These are phyloP conservation scores for Auanema freiburgensis DNA, from an alignment of 2,888 invertebrate species.

Conservation along the genomic window DNA sequence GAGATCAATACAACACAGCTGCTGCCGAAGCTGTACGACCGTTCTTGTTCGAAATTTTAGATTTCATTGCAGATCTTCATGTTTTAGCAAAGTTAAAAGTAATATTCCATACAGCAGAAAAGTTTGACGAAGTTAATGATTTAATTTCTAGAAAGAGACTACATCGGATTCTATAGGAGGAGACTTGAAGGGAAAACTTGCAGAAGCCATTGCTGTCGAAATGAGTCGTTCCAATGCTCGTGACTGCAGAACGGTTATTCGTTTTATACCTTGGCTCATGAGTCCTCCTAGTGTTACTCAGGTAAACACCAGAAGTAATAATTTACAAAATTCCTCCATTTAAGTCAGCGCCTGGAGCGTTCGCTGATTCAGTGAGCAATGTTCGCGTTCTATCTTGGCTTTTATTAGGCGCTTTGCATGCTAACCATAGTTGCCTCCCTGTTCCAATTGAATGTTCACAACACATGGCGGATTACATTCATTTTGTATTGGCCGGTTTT, in stretches of 20 bases:
- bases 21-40: slow-evolving; percentile 91
- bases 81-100: slow-evolving; percentile 95
- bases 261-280: slow-evolving; percentile 63
- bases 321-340: not conserved
- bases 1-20: slow-evolving; percentile 72
- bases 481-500: slow-evolving; percentile 93
- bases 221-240: slow-evolving; percentile 50
- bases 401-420: slow-evolving; percentile 84
- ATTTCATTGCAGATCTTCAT: slow-evolving; percentile 92
- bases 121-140: not conserved
- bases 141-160: slow-evolving; percentile 52
- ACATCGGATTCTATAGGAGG: slow-evolving; percentile 79
- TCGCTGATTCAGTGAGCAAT: slow-evolving; percentile 57
- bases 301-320: slow-evolving; percentile 7
- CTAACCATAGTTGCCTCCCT: slow-evolving; percentile 73
- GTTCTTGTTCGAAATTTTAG: slow-evolving; percentile 87
- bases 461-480: slow-evolving; percentile 94
- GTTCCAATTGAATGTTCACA: slow-evolving; percentile 93
- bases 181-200: slow-evolving; percentile 79
- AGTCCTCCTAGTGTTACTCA: slow-evolving; percentile 61
- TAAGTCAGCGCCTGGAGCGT: slow-evolving; percentile 58
- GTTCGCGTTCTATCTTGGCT: slow-evolving; percentile 93
- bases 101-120: not conserved
- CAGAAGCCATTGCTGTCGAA: slow-evolving; percentile 42
- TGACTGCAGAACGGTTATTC: slow-evolving; percentile 56